A percentile compares a stretch with the other conserved stretches of the same genome.
phyloP scores from a whole-genome alignment of 2,888 invertebrate genomes.

The Callosobruchus maculatus region DNA sequence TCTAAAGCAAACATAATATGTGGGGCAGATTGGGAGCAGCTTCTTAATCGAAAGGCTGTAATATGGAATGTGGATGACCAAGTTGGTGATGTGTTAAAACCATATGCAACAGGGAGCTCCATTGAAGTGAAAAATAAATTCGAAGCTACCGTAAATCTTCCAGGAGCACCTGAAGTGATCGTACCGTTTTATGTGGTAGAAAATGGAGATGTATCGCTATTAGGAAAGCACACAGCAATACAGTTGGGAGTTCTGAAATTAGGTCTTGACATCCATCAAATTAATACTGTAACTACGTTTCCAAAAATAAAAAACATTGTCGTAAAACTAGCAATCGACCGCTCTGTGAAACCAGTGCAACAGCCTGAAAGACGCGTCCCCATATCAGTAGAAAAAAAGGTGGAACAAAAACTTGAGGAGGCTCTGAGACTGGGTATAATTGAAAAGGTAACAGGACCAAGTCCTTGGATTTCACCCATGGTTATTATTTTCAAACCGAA shows the following conservation, averaged over 20 bases:
- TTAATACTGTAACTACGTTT: conserved; percentile 11
- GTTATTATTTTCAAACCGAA: conserved; percentile 29
- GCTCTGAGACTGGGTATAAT: conserved; percentile 31
- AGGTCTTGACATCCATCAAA: conserved; percentile 13
- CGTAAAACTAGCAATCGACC: conserved; percentile 19
- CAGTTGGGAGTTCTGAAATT: conserved; percentile 22
- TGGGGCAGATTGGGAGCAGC: conserved; percentile 18
- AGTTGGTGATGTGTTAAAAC: conserved; percentile 11
- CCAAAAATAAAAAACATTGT: conserved; percentile 23
- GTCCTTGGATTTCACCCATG: conserved; percentile 38
- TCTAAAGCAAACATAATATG: conserved; percentile 21
- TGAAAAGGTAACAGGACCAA: conserved; percentile 33
- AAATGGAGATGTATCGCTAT: conserved; percentile 16
- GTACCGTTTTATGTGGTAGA: conserved; percentile 20
- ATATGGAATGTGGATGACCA: conserved; percentile 16
- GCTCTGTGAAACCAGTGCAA: conserved; percentile 2
- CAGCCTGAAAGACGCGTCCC: conserved; percentile 11
- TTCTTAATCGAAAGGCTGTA: conserved; percentile 10
- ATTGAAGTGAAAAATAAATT: conserved; percentile 10
- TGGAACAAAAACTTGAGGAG: conserved; percentile 23
- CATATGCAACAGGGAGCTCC: conserved; percentile 4
- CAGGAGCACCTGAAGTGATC: conserved; percentile 11
- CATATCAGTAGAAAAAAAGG: conserved; percentile 15
- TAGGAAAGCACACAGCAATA: conserved; percentile 24
- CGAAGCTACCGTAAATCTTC: conserved; percentile 11